Base-by-base conservation (phyloP, 2,888 invertebrate species). In the Endomychus coccineus region DNA sequence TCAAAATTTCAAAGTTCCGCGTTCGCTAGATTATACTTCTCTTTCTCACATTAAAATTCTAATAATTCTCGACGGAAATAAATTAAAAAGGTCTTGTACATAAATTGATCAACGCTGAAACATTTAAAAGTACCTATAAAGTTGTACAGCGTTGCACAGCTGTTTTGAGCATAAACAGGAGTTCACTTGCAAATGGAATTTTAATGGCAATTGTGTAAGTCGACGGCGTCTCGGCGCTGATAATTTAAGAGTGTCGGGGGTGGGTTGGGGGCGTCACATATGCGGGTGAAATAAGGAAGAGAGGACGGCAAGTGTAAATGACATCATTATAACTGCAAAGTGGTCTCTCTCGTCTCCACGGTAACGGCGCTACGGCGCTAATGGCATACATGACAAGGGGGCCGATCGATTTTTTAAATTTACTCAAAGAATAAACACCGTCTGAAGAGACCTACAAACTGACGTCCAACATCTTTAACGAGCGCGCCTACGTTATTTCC, bases 291-390 rank as follows among this genome's bases (percentile, higher is more conserved):
- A 61, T 60, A 59, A 61, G 62, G 60, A 63, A 55, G 59, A 61
- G 51, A 58, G 61, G 62, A 61, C 60, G 62, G 64, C 64, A 63
- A 66, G 67, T 67, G 67, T 65, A 67, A 67, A 67, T 67, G 67
- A 66, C 67, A 67, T 67, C 66, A 67, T 67, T 67, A 67, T 67
- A 66, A 66, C 65, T 65, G 66, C 66, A 66, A 66, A 67, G 65
- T 66, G 66, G 64, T 65, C 62, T 61, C 62, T 57, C 59, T 56
- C 66, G 65, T 66, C 61, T 58, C 64, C 66, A 63, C 51, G 66
- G 66, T 59, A 64, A 66, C 66, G 59, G 52, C 58, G 55, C 59
- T 52, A 48, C 53, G 48, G 55, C 62, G 64, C 64, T 67, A 67
- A 66, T 66, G 64, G 66, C 66, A 66, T 66, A 66, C 65, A 66